phyloP scores from a whole-genome alignment of 1,140 invertebrate species.

The Reticulitermes speratus region DNA sequence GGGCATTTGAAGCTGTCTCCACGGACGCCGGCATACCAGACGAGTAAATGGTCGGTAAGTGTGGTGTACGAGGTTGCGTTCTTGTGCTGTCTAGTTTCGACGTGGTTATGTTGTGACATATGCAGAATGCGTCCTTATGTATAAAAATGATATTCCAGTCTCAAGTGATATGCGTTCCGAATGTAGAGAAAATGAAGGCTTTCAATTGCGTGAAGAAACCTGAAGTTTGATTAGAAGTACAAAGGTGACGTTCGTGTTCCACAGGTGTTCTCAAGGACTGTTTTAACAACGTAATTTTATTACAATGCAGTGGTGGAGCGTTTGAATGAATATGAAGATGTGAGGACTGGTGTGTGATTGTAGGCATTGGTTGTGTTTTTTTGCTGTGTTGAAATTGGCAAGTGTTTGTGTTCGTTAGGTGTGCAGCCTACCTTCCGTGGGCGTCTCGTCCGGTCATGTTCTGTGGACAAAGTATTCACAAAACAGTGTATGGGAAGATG shows the following conservation, averaged over 20 bases:
- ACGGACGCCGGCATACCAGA: conserved; percentile 2
- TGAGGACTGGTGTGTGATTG: neutral
- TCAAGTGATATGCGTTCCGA: neutral
- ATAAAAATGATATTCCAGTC: neutral
- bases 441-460: neutral
- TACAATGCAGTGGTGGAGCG: neutral
- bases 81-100: neutral
- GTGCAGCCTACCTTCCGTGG: neutral
- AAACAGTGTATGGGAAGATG: neutral
- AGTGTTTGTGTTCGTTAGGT: neutral
- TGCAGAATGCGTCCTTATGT: neutral
- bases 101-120: neutral
- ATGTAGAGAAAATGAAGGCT: neutral
- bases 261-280: neutral
- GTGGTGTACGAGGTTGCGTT: neutral
- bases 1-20: neutral
- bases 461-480: conserved; percentile 9
- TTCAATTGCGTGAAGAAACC: neutral
- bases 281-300: neutral
- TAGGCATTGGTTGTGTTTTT: neutral
- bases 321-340: neutral
- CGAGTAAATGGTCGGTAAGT: neutral
- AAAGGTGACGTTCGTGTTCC: conserved; percentile 14
- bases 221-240: neutral
- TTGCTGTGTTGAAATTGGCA: neutral